Percentiles rank a stretch among this genome's conserved stretches.
Conservation (phyloP, 92 coral and sea anemone genomes). For the Siderastrea siderea region DNA sequence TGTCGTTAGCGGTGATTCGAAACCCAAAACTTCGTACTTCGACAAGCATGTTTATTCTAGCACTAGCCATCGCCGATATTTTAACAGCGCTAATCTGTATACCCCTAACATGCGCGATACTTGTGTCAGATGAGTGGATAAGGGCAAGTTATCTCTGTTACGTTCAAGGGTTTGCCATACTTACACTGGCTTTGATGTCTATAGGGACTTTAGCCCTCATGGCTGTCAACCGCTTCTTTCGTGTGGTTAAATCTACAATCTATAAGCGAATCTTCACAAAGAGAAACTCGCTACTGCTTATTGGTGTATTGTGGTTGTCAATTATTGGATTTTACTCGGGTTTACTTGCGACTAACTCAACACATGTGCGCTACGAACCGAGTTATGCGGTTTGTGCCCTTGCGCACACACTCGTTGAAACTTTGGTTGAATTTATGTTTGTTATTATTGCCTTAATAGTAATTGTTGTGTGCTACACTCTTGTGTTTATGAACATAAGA, state of each 20-base stretch:
- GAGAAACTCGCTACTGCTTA: constrained; percentile 23
- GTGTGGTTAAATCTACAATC: constrained; percentile 31
- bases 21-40: constrained; percentile 45
- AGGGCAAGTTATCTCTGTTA: constrained; percentile 1
- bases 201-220: constrained; percentile 42
- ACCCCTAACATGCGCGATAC: constrained; percentile 30
- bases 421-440: constrained; percentile 23
- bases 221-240: constrained; percentile 33
- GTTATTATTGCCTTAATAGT: constrained; percentile 7
- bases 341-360: constrained; percentile 14
- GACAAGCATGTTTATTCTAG: constrained; percentile 35
- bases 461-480: constrained; percentile 27
- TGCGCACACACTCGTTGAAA: constrained; percentile 26
- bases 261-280: constrained; percentile 31
- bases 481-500: constrained; percentile 23
- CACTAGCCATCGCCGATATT: constrained; percentile 27
- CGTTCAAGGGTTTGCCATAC: constrained; percentile 31
- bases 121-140: constrained; percentile 39
- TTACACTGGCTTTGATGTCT: constrained; percentile 15
- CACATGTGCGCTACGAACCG: constrained; percentile 12
- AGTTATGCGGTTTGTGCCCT: constrained; percentile 28
- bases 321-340: constrained; percentile 17
- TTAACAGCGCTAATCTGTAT: constrained; percentile 21
- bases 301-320: constrained; percentile 8
- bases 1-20: constrained; percentile 43